Percentiles rank a stretch among this genome's conserved stretches.
phyloP scores from a whole-genome alignment of 2,797 vertebrate species.

The Lagorchestes hirsutus region DNA sequence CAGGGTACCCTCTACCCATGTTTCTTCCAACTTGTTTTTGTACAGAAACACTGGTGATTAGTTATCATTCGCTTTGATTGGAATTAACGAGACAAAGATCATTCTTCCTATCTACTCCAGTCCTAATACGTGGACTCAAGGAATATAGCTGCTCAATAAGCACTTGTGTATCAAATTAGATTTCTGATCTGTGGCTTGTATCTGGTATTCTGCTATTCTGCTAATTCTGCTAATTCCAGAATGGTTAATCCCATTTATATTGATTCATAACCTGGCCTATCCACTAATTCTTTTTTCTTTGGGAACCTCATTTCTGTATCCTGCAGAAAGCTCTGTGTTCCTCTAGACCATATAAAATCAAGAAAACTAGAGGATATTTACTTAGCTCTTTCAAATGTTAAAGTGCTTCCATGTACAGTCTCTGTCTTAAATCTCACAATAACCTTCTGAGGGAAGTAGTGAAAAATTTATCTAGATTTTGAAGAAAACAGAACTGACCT shows the following conservation, averaged over 20 bases:
- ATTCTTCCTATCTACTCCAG: conserved; percentile 8
- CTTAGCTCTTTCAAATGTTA: background rate
- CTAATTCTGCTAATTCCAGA: background rate
- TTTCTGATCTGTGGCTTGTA: background rate
- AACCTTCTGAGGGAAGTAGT: background rate
- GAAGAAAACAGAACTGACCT: background rate
- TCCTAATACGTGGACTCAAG: background rate
- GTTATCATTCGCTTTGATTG: background rate
- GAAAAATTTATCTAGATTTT: background rate
- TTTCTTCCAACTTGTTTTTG: background rate
- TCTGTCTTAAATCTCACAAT: background rate
- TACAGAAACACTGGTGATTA: conserved; percentile 5
- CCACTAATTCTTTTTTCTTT: background rate
- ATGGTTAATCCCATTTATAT: background rate
- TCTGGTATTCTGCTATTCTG: background rate
- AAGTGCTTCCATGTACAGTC: background rate
- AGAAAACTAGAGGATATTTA: background rate
- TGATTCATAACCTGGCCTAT: background rate
- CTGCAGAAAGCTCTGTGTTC: background rate
- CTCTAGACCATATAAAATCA: background rate
- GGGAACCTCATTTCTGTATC: background rate
- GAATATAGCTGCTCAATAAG: background rate
- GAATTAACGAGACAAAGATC: background rate
- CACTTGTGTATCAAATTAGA: background rate
- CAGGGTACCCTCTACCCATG: background rate